phyloP scores from a whole-genome alignment of 2,888 invertebrate species.

The Lasioglossum lativentre region DNA sequence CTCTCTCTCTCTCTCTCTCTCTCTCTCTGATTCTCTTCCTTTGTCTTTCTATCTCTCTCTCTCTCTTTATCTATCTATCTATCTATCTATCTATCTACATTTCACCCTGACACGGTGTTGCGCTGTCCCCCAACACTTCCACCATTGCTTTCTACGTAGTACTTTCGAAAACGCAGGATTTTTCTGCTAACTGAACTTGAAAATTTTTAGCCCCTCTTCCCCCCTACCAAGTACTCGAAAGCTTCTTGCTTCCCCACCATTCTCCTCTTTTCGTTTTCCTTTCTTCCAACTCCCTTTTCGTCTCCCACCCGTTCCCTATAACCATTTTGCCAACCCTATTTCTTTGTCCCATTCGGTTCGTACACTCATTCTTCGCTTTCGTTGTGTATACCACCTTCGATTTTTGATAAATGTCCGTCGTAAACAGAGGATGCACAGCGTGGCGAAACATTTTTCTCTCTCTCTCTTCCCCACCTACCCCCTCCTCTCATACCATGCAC shows the following conservation, averaged over 20 bases:
- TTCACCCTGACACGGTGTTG: constrained; percentile 50
- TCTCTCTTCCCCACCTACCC: neutral
- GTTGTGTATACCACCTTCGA: constrained; percentile 48
- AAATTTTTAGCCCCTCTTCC: constrained; percentile 12
- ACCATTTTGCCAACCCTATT: constrained; percentile 45
- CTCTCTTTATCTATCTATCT: neutral
- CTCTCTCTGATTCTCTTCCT: constrained; percentile 56
- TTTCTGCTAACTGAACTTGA: constrained; percentile 35
- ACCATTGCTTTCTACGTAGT: constrained; percentile 45
- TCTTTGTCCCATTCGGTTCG: constrained; percentile 58
- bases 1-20: constrained; percentile 47
- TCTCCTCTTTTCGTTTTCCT: neutral
- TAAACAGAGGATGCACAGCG: constrained; percentile 65
- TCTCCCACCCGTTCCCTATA: constrained; percentile 24
- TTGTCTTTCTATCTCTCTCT: constrained; percentile 49
- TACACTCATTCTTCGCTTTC: constrained; percentile 52
- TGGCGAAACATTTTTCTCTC: constrained; percentile 14
- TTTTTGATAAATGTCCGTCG: constrained; percentile 50
- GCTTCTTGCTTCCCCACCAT: neutral
- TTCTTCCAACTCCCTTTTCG: constrained; percentile 25
- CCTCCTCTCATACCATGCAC: neutral
- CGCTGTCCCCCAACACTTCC: constrained; percentile 39
- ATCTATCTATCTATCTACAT: constrained; percentile 51
- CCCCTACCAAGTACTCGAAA: neutral
- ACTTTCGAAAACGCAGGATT: constrained; percentile 32